Base-by-base conservation (phyloP, 2,797 vertebrate species). In the Darevskia nairensis region DNA sequence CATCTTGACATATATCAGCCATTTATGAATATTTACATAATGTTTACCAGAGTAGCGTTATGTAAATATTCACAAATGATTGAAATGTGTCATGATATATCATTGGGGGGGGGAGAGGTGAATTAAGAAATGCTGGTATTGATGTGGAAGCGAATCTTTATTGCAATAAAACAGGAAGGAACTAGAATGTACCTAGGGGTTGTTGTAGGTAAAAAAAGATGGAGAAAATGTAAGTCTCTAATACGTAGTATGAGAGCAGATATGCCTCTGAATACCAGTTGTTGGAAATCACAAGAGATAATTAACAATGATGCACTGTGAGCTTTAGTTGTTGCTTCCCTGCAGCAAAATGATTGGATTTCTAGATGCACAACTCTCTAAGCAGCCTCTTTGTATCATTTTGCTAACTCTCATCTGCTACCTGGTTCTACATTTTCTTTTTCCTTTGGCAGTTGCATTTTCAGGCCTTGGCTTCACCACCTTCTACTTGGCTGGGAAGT, bases 391-490 rank as follows among this genome's bases (percentile, higher is more conserved):
- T 44, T 8, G 11, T 29, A 2, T 64, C 76, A 25, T 76, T 75
- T 9, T 85, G 23, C 35, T 46, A 59, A 6, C 19, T 41, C 10
- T 75, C 35, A 1, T 89, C 90, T 8, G 7, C 29, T 68, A 0
- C 32, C 88, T 21, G 35, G 76, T 9, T 7, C 46, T 61, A 1
- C 84, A 90, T 92, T 90, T 50, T 83, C 75, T 68, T 75, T 90
- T 74, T 87, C 89, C 82, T 95, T 85, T 90, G 55, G 89, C 96
- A 99, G 99, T 99, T 97, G 99, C 99, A 4, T 99, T 99, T 95
- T 99, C 99, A 19, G 99, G 99, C 88, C 98, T 99, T 41, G 99
- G 99, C 92, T 99, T 99, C 96, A 99, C 99, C 61, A 99, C 99
- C n/a, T 99, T 99, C 97, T 99, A 99, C 96, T 95, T 99, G 96